These are phyloP conservation scores for Hydrozoanthus gracilis DNA, from an alignment of 92 coral and sea anemone genomes.

Conservation along the genomic window DNA sequence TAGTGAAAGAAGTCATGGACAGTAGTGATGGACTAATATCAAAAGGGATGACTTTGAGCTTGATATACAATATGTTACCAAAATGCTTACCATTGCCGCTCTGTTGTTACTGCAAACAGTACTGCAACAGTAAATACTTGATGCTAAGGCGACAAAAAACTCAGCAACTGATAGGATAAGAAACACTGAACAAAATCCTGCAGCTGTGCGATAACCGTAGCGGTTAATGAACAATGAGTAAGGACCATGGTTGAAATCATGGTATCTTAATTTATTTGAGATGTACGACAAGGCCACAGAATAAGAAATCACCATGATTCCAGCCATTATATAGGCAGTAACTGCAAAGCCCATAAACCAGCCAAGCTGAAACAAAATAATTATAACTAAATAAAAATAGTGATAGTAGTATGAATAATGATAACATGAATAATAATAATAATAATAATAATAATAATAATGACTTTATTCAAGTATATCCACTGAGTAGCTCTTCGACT, in stretches of 20 bases:
- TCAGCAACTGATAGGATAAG: conserved; percentile 8
- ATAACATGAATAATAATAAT: no score
- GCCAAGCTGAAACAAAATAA: conserved; percentile 23
- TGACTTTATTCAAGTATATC: background rate
- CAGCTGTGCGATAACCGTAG: background rate
- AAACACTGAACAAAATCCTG: background rate
- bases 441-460: no score
- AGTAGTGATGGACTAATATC: no score
- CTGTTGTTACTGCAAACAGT: background rate
- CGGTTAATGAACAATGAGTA: background rate
- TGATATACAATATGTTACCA: background rate
- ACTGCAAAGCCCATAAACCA: conserved; percentile 19
- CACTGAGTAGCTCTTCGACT: no score
- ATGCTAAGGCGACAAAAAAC: conserved; percentile 25
- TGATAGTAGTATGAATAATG: no score
- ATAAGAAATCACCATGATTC: background rate
- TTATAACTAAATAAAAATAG: background rate
- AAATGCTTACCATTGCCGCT: background rate
- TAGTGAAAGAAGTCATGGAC: no score
- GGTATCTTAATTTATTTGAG: background rate
- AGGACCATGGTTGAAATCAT: no score
- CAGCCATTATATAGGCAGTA: conserved; percentile 12
- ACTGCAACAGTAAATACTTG: background rate
- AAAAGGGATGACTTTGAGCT: background rate
- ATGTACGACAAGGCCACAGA: conserved; percentile 6